Percentiles rank a stretch among this genome's conserved stretches.
Conservation (phyloP, 2,888 invertebrate species). For the Agonum fuliginosum region DNA sequence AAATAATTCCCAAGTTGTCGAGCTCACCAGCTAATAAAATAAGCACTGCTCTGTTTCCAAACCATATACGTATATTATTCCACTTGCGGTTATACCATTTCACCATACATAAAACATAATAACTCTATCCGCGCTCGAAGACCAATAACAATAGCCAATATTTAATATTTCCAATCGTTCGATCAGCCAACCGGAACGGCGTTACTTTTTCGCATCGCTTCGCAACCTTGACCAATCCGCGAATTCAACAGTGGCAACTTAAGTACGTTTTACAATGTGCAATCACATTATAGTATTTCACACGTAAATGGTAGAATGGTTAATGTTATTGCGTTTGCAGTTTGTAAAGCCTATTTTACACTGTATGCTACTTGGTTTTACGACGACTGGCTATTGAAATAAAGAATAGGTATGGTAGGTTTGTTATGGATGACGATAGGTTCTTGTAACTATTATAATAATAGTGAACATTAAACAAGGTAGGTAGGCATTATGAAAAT, state of each 20-base stretch:
- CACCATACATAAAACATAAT: conserved; percentile 4
- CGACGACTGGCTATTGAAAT: background rate
- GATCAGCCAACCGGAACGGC: conserved; percentile 35
- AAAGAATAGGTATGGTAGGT: background rate
- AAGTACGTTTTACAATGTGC: background rate
- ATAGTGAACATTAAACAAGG: too few relatives aligned
- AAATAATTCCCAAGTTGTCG: too few relatives aligned
- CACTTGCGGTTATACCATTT: background rate
- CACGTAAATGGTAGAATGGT: background rate
- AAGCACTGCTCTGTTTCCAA: background rate
- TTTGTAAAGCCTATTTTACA: background rate
- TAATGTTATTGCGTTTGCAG: background rate
- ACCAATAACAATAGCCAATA: conserved; percentile 37
- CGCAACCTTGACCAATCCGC: conserved; percentile 16
- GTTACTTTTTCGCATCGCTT: background rate
- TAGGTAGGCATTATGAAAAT: too few relatives aligned
- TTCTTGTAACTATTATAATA: too few relatives aligned
- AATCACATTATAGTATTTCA: conserved; percentile 16
- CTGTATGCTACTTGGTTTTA: background rate
- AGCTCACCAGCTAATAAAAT: background rate
- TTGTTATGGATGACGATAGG: background rate
- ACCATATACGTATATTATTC: too few relatives aligned
- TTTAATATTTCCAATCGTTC: conserved; percentile 52
- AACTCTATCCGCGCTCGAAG: background rate
- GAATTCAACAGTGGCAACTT: conserved; percentile 4